Conservation (phyloP, 1,140 invertebrate genomes). For the Helicoverpa zea region DNA sequence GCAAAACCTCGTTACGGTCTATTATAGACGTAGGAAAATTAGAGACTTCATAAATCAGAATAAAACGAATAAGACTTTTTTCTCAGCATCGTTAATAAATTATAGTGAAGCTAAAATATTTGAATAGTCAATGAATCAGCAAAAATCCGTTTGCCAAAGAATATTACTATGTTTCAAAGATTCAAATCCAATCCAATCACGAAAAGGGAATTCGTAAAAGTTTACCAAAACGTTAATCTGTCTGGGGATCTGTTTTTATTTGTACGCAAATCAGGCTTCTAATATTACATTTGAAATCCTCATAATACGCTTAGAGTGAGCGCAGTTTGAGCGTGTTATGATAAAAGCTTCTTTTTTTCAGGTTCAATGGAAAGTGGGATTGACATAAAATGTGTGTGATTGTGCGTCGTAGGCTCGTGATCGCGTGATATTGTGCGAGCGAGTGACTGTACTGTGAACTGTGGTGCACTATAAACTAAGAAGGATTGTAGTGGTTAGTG, state of each 20-base stretch:
- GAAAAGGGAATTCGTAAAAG: conserved; percentile 4
- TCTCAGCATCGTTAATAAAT: neutral
- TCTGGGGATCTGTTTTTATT: conserved; percentile 28
- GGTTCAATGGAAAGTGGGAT: conserved; percentile 56
- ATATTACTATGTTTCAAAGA: neutral
- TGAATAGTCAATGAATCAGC: conserved; percentile 9
- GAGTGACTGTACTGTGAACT: conserved; percentile 22
- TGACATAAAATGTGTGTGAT: conserved; percentile 66
- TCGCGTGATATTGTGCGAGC: conserved; percentile 33
- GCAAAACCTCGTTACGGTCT: neutral
- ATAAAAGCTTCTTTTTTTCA: conserved; percentile 52
- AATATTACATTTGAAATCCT: conserved; percentile 23
- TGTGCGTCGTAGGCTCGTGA: conserved; percentile 68
- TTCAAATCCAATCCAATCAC: conserved; percentile 17
- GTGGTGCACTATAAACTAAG: conserved; percentile 12
- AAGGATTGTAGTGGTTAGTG: conserved; percentile 10
- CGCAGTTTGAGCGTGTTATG: conserved; percentile 28
- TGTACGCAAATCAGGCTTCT: conserved; percentile 34
- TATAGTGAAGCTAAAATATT: neutral
- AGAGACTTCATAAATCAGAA: conserved; percentile 10
- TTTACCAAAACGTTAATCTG: conserved; percentile 16
- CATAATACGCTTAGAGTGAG: conserved; percentile 3
- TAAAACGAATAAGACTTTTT: conserved; percentile 1
- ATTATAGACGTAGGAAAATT: neutral
- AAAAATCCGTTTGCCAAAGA: too few species aligned